Evolutionary conservation across 2,797 vertebrate genomes (phyloP).

Genomic region (Thamnophis elegans): DNA sequence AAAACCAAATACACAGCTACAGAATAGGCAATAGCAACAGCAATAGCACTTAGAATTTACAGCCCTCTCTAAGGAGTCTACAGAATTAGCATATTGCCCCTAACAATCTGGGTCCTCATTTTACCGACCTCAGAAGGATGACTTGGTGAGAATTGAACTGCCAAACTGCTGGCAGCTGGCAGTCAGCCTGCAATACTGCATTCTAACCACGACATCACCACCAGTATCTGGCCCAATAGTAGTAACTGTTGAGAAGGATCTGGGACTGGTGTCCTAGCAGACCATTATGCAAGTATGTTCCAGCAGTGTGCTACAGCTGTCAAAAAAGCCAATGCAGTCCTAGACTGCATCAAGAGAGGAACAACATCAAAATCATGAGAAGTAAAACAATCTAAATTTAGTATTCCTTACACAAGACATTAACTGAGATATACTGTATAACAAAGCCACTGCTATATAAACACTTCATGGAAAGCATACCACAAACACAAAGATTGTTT

Average conservation of each 20-base stretch:
- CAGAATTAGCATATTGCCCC: too few relatives aligned
- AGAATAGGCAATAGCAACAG: not conserved
- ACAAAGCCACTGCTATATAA: conserved; percentile 23
- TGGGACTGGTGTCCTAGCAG: not conserved
- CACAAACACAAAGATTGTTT: conserved; percentile 25
- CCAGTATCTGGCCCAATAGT: not conserved
- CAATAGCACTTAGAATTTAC: too few relatives aligned
- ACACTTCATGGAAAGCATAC: not conserved
- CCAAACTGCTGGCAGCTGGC: too few relatives aligned
- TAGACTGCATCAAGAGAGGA: not conserved
- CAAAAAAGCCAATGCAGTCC: not conserved
- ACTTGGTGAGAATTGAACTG: too few relatives aligned
- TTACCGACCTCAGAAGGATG: too few relatives aligned
- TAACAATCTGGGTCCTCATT: too few relatives aligned
- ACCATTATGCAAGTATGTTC: not conserved
- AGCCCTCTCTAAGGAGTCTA: too few relatives aligned
- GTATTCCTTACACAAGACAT: conserved; percentile 32
- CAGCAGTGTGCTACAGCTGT: not conserved
- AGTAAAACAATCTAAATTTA: not conserved
- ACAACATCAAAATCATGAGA: not conserved
- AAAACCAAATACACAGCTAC: not conserved
- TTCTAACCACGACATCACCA: too few relatives aligned
- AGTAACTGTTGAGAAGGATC: not conserved
- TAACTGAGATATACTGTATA: conserved; percentile 34
- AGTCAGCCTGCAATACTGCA: too few relatives aligned